Base-by-base conservation (phyloP, 2,888 invertebrate species). In the Thumatha senex region DNA sequence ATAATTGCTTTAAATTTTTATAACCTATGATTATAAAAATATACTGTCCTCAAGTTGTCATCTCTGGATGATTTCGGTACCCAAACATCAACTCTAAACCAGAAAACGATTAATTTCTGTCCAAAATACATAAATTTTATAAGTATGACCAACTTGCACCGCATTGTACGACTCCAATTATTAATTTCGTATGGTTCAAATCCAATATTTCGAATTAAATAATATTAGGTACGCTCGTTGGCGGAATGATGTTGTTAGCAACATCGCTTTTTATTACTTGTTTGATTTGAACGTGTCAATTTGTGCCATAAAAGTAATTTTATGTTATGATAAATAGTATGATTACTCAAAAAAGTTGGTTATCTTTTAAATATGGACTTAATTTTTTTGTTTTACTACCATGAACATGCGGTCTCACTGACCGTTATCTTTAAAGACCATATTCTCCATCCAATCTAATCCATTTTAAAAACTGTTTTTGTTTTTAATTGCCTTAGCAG, bases 121-220 rank as follows among this genome's bases (percentile, higher is more conserved):
- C 53, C 41, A 51, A 51, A 48, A 55, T 64, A 51, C 54, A 68
- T 61, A 50, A 49, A 61, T 44, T 55, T 55, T 56, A n/a, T 58
- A 57, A 61, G 66, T 57, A 52, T 65, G 50, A 45, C 48, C 58
- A 77, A 80, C 77, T 70, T 73, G 63, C 63, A 63, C 62, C 60
- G 70, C 72, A 74, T 80, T 78, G 74, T 68, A 48, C 40, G 58
- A 65, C 68, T 70, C 80, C 78, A 86, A 90, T 90, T 89, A 89
- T 80, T 86, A 82, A 90, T 89, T 89, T 81, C 57, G 81, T 86
- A 89, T 86, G 90, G 80, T 67, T 78, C 83, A 79, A 84, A 83
- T 84, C 80, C 85, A 86, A 89, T 86, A 84, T 78, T 62, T 74
- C 70, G 77, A 74, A 71, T 82, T 78, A 81, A 83, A 80, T 67